Evolutionary conservation across 2,113 vertebrate species (phyloP), one percentile per base, ranked within the genome.

Genomic region (Castor canadensis): DNA sequence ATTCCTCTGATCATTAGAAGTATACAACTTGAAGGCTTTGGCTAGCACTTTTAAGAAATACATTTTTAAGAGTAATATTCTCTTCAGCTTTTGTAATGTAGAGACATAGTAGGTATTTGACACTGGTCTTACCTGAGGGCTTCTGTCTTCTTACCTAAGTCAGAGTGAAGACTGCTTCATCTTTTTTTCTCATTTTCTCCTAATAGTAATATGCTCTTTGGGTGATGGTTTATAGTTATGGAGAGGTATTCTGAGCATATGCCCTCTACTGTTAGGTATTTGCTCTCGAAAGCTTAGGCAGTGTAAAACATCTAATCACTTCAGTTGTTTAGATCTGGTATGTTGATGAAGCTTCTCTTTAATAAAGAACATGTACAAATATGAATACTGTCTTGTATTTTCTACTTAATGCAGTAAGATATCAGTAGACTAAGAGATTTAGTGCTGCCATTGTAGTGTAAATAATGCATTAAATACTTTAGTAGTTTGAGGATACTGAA

Each of bases 361-460:
- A 83, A 30, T 54, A 9, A 87, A 93, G n/a, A n/a, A n/a, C n/a
- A n/a, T n/a, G 67, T 54, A 19, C 22, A 28, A 15, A 45, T 81
- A 52, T 8, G 2, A 35, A 7, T 8, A 6, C 67, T 85, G 75
- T 93, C 28, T 67, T 64, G 12, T 75, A 67, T 90, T 83, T 83
- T 17, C 43, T 88, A 1, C 10, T 82, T 85, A 95, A 67, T 89
- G 7, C 10, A 60, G 8, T 76, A 67, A n/a, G 38, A 69, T 24
- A 80, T 93, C 9, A 52, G 16, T 11, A 72, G 45, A n/a, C 58
- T 24, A 15, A n/a, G 20, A 60, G 54, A 43, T 89, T 91, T 43
- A 32, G 24, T 92, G 88, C 52, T 81, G 30, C 88, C 82, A 89
- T 38, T 40, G 76, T 91, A 82, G 13, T 47, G 10, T 95, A 94